Evolutionary conservation across 2,888 invertebrate species (phyloP), one percentile per base, ranked within the genome.

Genomic region (Nyleta sp.): DNA sequence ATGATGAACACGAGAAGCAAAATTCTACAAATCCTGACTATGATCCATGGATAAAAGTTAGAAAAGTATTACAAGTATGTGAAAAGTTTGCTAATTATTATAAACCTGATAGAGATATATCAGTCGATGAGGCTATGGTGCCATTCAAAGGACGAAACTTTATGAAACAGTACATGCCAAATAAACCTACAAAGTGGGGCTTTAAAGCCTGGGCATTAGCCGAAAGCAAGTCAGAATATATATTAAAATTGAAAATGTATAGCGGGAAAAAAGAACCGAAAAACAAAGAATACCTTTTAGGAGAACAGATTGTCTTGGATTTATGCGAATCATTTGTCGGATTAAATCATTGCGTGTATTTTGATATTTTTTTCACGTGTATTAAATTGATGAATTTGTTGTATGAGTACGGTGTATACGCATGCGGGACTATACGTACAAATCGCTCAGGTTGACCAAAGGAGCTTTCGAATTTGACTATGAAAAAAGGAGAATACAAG

Each of bases 81-180:
- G n/a, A 60, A 1, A 59, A 60, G 20, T 74, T 67, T 48, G 3
- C 20, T 10, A 22, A 67, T 2, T 20, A 60, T 60, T 74, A 44
- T 15, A 59, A 59, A 40, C 60, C 67, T 6, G 53, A 38, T 13
- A 40, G 20, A 53, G 52, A 67, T 60, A n/a, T 74, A 15, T 52
- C 67, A 15, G 24, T 74, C 0, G 67, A 72, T 13, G 71, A 72
- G 10, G 71, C 71, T 2, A 62, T 53, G 53, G 17, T 24, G 10
- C 35, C 62, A 7, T 62, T 42, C n/a, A 72, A 72, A 62, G 60
- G 71, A 0, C 33, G 24, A 15, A 53, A 62, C 20, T n/a, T 2
- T 10, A 62, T 72, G 71, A 72, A 72, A 10, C 71, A 62, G 35
- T 72, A 53, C 18, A 35, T 72, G 46, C 71, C 71, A 4, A n/a